A percentile compares a stretch with the other conserved stretches of the same genome.
Evolutionary conservation across 30 jellyfish, hydroid and myxozoan species (phyloP).

Genomic region (Chrysaora quinquecirrha): DNA sequence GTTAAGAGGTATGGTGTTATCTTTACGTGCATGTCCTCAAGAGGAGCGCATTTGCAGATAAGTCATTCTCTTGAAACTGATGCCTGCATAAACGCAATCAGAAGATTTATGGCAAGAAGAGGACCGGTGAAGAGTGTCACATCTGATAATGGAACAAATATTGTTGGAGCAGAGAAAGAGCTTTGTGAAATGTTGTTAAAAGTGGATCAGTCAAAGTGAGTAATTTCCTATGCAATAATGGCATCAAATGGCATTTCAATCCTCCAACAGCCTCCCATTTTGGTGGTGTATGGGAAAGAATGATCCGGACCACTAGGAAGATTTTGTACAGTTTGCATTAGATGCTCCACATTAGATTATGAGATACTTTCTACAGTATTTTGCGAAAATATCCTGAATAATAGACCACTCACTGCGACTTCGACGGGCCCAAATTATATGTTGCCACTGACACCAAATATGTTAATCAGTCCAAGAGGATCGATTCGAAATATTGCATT

Average conservation of each 20-base stretch:
- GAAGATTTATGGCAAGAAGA: constrained; percentile 42
- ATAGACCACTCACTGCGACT: neutral
- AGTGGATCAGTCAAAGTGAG: neutral
- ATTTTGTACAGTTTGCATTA: neutral
- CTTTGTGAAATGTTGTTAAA: neutral
- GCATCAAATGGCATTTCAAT: neutral
- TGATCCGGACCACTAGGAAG: neutral
- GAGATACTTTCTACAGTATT: neutral
- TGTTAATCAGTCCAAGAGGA: neutral
- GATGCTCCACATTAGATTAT: neutral
- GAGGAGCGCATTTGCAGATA: constrained; percentile 21
- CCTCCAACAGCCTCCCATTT: neutral
- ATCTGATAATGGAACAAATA: neutral
- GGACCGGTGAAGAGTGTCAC: constrained; percentile 33
- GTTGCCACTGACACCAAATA: neutral
- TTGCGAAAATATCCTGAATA: neutral
- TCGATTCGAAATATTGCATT: no score
- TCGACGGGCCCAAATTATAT: neutral
- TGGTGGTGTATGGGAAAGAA: neutral
- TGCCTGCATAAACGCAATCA: constrained; percentile 28
- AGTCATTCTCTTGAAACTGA: neutral
- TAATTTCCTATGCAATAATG: neutral
- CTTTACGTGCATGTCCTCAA: constrained; percentile 3
- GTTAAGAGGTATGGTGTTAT: neutral
- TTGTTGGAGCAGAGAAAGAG: neutral